Percentiles rank a stretch among this genome's conserved stretches.
These are phyloP conservation scores for Himalopsyche anomala DNA, from an alignment of 2,888 invertebrate species.

Conservation along the genomic window DNA sequence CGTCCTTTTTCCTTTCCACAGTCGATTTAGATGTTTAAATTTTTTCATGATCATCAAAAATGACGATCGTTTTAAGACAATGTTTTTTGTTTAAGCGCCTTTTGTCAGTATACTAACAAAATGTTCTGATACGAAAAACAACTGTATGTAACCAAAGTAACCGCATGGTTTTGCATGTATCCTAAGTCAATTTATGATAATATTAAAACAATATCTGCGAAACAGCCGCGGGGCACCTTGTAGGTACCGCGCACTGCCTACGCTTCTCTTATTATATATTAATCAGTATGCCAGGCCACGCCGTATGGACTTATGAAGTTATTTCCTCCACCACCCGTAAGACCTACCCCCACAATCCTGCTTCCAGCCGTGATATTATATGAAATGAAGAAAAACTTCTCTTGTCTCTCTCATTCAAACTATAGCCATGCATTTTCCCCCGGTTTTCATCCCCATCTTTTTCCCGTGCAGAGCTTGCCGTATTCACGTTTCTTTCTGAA, in stretches of 20 bases:
- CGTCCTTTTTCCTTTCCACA: too few species aligned
- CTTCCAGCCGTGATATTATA: slow-evolving; percentile 62
- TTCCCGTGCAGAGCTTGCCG: slow-evolving; percentile 57
- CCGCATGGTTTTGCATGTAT: not conserved
- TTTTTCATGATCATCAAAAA: too few species aligned
- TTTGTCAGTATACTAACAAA: too few species aligned
- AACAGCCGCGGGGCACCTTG: not conserved
- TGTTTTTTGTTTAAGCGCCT: too few species aligned
- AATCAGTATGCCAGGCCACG: slow-evolving; percentile 66
- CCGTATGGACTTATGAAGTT: slow-evolving; percentile 65
- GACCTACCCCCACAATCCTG: slow-evolving; percentile 44
- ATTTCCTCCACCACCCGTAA: slow-evolving; percentile 58
- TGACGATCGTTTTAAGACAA: too few species aligned
- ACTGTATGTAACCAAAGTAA: not conserved
- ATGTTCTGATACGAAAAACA: not conserved
- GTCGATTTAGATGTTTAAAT: too few species aligned
- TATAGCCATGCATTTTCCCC: slow-evolving; percentile 60
- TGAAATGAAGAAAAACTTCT: slow-evolving; percentile 66
- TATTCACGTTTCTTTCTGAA: slow-evolving; percentile 16
- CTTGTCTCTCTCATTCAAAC: slow-evolving; percentile 65
- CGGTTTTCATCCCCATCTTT: slow-evolving; percentile 11
- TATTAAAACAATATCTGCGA: slow-evolving; percentile 57
- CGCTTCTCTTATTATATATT: slow-evolving; percentile 63
- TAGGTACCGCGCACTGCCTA: slow-evolving; percentile 25
- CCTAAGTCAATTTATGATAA: not conserved